phyloP scores from a whole-genome alignment of 1,140 invertebrate species.

The Drosophila triauraria region DNA sequence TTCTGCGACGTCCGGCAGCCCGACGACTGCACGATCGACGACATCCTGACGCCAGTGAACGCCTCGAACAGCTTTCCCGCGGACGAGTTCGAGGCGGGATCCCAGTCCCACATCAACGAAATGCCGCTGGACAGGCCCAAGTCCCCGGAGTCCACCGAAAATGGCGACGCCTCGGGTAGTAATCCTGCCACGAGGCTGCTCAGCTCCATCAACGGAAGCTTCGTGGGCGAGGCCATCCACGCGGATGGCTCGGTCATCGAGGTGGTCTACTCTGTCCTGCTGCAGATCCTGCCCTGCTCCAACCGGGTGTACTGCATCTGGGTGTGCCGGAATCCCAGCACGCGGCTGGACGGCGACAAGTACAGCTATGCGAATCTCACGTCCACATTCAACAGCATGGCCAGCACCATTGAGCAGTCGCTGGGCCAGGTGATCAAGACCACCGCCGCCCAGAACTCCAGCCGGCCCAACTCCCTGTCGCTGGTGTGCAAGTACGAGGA shows the following conservation, averaged over 20 bases:
- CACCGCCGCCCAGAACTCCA: conserved; percentile 80
- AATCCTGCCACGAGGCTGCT: conserved; percentile 40
- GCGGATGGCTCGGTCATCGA: conserved; percentile 60
- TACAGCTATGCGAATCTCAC: conserved; percentile 82
- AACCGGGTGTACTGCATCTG: conserved; percentile 86
- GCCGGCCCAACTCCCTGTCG: conserved; percentile 86
- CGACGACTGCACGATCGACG: conserved; percentile 43
- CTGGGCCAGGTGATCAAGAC: conserved; percentile 80
- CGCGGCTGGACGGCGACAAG: conserved; percentile 73
- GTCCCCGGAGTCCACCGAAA: conserved; percentile 27
- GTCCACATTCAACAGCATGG: conserved; percentile 86
- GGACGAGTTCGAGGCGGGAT: conserved; percentile 51
- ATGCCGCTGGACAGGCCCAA: conserved; percentile 32
- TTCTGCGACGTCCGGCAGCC: conserved; percentile 18
- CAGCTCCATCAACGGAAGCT: conserved; percentile 57
- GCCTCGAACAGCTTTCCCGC: conserved; percentile 37
- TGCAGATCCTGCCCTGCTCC: conserved; percentile 71
- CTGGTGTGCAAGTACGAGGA: conserved; percentile 86
- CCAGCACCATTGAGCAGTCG: conserved; percentile 84
- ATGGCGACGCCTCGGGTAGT: conserved; percentile 50
- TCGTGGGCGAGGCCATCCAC: conserved; percentile 66
- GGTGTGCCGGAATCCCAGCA: conserved; percentile 86
- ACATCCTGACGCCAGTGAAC: conserved; percentile 56
- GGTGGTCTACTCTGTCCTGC: conserved; percentile 64
- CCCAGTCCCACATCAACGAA: conserved; percentile 40